Percentiles rank a stretch among this genome's conserved stretches.
Evolutionary conservation across 1,140 invertebrate genomes (phyloP).

Genomic region (Scaptomyza pallida): DNA sequence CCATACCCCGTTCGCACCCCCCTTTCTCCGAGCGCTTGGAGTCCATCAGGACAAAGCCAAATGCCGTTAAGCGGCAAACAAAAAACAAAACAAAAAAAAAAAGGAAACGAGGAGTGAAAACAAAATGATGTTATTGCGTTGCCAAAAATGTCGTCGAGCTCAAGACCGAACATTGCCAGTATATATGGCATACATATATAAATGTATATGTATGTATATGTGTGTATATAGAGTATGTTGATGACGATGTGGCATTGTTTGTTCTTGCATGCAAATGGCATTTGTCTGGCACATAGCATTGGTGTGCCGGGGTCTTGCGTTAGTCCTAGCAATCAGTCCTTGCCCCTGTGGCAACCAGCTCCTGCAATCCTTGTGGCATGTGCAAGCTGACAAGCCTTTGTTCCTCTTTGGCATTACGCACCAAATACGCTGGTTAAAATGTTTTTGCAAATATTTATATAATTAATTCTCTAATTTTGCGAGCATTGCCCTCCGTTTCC

Average conservation of each 20-base stretch:
- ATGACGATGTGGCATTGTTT: constrained; percentile 22
- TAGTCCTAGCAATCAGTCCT: too few relatives aligned
- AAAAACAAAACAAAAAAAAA: constrained; percentile 18
- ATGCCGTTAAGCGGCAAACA: constrained; percentile 51
- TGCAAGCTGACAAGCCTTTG: constrained; percentile 36
- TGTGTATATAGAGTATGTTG: background rate
- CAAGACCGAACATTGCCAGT: background rate
- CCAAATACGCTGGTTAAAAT: constrained; percentile 34
- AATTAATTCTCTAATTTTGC: constrained; percentile 33
- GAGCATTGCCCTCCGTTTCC: too few relatives aligned
- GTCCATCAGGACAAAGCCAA: constrained; percentile 37
- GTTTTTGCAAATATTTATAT: constrained; percentile 37
- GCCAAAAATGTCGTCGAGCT: constrained; percentile 47
- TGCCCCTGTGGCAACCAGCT: background rate
- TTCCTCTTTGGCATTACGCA: constrained; percentile 28
- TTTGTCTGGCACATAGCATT: constrained; percentile 25
- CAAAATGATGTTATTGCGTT: constrained; percentile 61
- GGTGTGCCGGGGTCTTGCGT: background rate
- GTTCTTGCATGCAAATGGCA: constrained; percentile 56
- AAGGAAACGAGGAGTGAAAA: constrained; percentile 33
- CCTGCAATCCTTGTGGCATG: constrained; percentile 35
- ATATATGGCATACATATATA: too few relatives aligned
- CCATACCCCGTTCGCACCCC: constrained; percentile 16
- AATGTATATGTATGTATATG: too few relatives aligned
- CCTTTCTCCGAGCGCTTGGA: background rate